Evolutionary conservation across 64 coral and sea anemone species (phyloP).

Genomic region (Porites lutea): DNA sequence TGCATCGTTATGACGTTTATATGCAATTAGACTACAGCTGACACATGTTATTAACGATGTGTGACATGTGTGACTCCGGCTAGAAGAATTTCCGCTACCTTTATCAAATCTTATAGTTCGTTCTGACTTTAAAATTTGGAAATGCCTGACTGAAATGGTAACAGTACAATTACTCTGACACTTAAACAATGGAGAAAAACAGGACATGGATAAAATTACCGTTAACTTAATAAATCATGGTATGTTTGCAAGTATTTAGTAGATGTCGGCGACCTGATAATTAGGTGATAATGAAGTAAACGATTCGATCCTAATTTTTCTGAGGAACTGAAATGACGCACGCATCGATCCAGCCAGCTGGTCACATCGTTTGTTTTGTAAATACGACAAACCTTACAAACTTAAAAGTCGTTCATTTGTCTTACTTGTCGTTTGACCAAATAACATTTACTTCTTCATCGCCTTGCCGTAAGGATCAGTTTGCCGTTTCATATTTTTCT

Average conservation of each 20-base stretch:
- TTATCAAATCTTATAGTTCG: too few species aligned
- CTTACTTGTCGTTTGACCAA: not conserved
- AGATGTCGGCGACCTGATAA: constrained; percentile 8
- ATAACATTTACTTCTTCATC: not conserved
- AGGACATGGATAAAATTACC: not conserved
- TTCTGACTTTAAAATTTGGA: too few species aligned
- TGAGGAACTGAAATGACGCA: not conserved
- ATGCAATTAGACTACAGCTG: too few species aligned
- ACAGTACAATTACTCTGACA: not conserved
- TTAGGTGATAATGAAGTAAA: not conserved
- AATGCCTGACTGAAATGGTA: too few species aligned
- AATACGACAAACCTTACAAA: not conserved
- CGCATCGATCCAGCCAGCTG: not conserved
- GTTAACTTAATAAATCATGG: not conserved
- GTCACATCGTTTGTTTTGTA: not conserved
- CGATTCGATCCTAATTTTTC: not conserved
- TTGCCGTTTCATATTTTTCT: too few species aligned
- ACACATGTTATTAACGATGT: too few species aligned
- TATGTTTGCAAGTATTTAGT: constrained; percentile 41
- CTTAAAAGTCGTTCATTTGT: not conserved
- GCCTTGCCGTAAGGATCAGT: too few species aligned
- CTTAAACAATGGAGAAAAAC: not conserved
- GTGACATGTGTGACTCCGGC: too few species aligned
- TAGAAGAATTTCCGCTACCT: too few species aligned
- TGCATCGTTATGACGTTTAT: too few species aligned